These are phyloP conservation scores for Sula dactylatra DNA, from an alignment of 2,113 vertebrate genomes.

Conservation along the genomic window DNA sequence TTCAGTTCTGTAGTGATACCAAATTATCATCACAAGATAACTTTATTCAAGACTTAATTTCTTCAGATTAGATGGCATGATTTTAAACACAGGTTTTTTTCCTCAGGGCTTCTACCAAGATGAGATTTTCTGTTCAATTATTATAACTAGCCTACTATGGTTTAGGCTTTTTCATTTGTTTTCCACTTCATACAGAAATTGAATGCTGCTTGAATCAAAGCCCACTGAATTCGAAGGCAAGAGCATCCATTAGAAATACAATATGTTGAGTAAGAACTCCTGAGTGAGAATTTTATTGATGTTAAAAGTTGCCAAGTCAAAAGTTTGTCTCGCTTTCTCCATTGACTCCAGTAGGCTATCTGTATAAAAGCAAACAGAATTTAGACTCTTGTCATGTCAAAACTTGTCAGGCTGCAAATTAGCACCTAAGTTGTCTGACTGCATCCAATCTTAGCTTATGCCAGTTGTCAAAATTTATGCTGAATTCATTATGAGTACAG, in stretches of 20 bases:
- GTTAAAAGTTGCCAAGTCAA: background rate
- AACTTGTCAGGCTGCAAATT: slow-evolving; percentile 18
- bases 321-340: background rate
- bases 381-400: background rate
- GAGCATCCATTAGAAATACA: background rate
- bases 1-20: background rate
- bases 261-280: background rate
- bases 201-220: background rate
- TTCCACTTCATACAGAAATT: background rate
- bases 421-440: background rate
- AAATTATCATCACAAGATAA: background rate
- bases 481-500: background rate
- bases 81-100: background rate
- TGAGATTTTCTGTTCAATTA: background rate
- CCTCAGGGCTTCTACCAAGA: background rate
- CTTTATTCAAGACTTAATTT: background rate
- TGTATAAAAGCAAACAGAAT: background rate
- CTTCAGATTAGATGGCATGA: background rate
- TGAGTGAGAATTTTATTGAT: background rate
- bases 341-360: background rate
- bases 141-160: background rate
- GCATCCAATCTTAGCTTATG: background rate
- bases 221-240: background rate
- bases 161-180: background rate
- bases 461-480: background rate